Percentiles rank a stretch among this genome's conserved stretches.
Evolutionary conservation across 2,888 invertebrate species (phyloP).

Genomic region (Orthosia gothica): DNA sequence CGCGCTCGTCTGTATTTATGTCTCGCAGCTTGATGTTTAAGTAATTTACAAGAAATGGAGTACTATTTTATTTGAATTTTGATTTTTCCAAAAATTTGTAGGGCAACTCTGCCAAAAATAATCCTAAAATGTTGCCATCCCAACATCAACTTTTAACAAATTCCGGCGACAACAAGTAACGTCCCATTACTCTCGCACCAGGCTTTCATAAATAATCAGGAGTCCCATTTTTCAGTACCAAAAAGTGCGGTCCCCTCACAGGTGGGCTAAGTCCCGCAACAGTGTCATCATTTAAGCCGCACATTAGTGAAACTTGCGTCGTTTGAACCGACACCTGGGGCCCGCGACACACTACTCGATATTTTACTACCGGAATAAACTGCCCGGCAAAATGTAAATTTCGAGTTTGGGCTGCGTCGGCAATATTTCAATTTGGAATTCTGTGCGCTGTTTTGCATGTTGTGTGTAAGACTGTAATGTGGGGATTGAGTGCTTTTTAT

Average conservation of each 20-base stretch:
- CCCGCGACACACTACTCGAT: conserved; percentile 83
- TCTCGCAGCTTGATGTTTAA: background rate
- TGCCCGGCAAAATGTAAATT: conserved; percentile 83
- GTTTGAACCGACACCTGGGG: conserved; percentile 88
- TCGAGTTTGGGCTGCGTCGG: conserved; percentile 69
- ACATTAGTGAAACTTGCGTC: conserved; percentile 90
- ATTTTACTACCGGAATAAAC: conserved; percentile 85
- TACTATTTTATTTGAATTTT: background rate
- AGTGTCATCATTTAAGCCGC: conserved; percentile 90
- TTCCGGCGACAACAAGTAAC: conserved; percentile 34
- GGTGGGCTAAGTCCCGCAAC: conserved; percentile 78
- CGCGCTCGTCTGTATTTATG: conserved; percentile 26
- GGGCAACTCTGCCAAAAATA: background rate
- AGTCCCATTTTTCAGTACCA: conserved; percentile 65
- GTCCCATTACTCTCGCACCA: conserved; percentile 50
- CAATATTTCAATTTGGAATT: conserved; percentile 75
- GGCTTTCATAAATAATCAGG: conserved; percentile 61
- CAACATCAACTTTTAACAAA: conserved; percentile 30
- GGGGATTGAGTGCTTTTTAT: conserved; percentile 37
- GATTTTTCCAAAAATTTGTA: background rate
- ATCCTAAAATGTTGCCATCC: background rate
- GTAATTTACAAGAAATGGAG: background rate
- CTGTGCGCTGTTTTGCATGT: conserved; percentile 68
- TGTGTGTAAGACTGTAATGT: conserved; percentile 44
- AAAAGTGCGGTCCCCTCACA: conserved; percentile 63